Evolutionary conservation across 2,797 vertebrate species (phyloP), one percentile per base, ranked within the genome.

Genomic region (Perodicticus potto): DNA sequence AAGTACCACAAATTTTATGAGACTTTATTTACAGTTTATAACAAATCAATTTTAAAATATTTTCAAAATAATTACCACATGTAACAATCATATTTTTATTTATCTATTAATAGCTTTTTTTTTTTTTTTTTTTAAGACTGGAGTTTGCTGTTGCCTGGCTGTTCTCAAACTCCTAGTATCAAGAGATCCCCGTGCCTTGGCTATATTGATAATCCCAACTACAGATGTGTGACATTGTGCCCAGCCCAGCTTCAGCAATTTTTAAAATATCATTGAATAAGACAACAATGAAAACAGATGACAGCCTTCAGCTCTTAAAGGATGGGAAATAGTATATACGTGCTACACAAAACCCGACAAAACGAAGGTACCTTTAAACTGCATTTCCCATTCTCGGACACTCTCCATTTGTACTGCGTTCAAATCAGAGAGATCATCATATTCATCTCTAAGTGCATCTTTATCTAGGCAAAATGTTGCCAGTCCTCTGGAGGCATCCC

Each of bases 321-420:
- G n/a, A 40, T 43, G 37, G 78, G 55, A 87, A 88, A 67, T 6
- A 59, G 57, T 27, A 89, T 43, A 34, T 1, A 69, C 34, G 82
- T 89, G 78, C 43, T 91, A 12, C 23, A 70, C 94, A 72, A 40
- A 91, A 82, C 43, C 55, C 57, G 45, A 27, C 22, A 83, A 80
- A 89, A 89, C 14, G 11, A 84, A 94, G 98, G 93, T 98, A 99
- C 99, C 99, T 99, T 99, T 99, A 98, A 99, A 99, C 98, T 99
- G 99, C 99, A 99, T 99, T 99, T 99, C 99, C 99, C 99, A 99
- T 98, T 99, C 99, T 98, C 99, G 98, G 94, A 99, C 99, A 90
- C 99, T 99, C 98, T 99, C 99, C 99, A 99, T 99, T 97, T 99
- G 99, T 91, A 99, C 99, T 93, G 99, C 99, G 67, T 99, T 99